phyloP scores from a whole-genome alignment of 2,888 invertebrate species.

The Zygaena filipendulae region DNA sequence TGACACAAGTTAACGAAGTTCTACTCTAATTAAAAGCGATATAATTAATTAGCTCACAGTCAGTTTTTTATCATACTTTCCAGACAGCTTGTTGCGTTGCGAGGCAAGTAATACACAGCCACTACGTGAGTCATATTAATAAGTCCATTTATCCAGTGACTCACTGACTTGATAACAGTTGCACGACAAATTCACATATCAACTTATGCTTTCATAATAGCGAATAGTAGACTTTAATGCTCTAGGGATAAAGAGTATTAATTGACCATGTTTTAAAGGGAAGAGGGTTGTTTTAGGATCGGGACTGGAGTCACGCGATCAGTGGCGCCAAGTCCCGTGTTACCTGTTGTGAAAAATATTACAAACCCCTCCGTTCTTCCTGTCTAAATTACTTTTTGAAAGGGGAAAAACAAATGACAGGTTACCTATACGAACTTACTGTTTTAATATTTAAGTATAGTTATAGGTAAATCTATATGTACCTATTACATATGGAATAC shows the following conservation, averaged over 20 bases:
- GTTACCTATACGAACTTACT: too few species aligned
- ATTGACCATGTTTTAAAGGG: conserved; percentile 2
- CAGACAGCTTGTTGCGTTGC: neutral
- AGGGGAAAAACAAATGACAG: too few species aligned
- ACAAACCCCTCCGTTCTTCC: too few species aligned
- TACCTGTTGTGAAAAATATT: conserved; percentile 25
- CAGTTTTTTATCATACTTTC: neutral
- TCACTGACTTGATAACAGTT: conserved; percentile 54
- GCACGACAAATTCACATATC: conserved; percentile 23
- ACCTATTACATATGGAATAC: too few species aligned
- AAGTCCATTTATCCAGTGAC: conserved; percentile 42
- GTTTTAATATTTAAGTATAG: too few species aligned
- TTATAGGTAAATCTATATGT: too few species aligned
- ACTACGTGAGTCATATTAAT: conserved; percentile 51
- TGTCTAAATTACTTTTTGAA: too few species aligned
- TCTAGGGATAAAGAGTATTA: conserved; percentile 15
- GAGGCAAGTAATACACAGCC: too few species aligned
- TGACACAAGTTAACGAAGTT: too few species aligned
- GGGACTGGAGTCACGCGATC: conserved; percentile 43
- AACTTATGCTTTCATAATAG: conserved; percentile 9
- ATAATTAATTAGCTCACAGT: too few species aligned
- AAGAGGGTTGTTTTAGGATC: conserved; percentile 24
- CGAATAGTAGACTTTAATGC: conserved; percentile 22
- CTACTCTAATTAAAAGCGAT: too few species aligned
- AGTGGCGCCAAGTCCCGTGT: conserved; percentile 39